Evolutionary conservation across 2,797 vertebrate genomes (phyloP).

Genomic region (Mormyrus proboscirostris): DNA sequence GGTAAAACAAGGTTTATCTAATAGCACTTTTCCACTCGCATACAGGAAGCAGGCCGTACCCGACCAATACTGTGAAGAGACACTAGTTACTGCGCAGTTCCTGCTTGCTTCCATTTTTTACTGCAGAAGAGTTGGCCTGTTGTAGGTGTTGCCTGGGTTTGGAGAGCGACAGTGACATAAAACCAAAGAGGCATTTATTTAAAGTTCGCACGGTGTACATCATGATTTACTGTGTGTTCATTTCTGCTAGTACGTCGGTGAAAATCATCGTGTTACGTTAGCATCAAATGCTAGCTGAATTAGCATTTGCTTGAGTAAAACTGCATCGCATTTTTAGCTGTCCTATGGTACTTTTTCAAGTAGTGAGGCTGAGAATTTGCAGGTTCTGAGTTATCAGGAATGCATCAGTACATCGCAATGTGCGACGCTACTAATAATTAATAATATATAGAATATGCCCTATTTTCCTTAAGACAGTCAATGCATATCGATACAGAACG

Average conservation of each 20-base stretch:
- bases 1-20: slow-evolving; percentile 48
- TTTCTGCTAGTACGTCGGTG: not conserved
- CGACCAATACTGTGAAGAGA: not conserved
- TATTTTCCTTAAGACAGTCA: not conserved
- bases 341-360: not conserved
- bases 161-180: not conserved
- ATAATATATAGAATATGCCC: not conserved
- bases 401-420: slow-evolving; percentile 46
- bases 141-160: not conserved
- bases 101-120: not conserved
- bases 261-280: not conserved
- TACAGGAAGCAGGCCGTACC: not conserved
- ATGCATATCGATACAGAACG: not conserved
- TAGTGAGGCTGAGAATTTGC: not conserved
- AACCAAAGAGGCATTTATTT: not conserved
- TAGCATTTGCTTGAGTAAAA: not conserved
- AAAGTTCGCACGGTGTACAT: not conserved
- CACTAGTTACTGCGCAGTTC: not conserved
- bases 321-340: not conserved
- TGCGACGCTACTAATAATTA: slow-evolving; percentile 31
- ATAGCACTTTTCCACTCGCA: not conserved
- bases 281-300: not conserved
- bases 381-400: too few species aligned
- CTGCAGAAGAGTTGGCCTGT: not conserved
- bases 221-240: not conserved